Base-by-base conservation (phyloP, 2,797 vertebrate species). In the Etheostoma nigrum region DNA sequence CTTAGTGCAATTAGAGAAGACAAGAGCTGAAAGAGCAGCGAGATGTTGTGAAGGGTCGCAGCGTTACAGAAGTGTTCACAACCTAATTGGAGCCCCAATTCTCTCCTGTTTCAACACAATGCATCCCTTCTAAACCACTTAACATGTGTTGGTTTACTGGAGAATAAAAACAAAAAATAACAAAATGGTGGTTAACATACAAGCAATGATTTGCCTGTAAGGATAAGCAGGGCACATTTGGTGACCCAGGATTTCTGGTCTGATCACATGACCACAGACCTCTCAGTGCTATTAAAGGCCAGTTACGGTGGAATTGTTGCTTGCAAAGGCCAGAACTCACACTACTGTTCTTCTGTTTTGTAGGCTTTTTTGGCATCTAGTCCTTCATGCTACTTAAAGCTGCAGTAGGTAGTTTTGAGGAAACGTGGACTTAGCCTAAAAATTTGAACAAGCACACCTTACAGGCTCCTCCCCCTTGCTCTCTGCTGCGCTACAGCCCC, bases 1-100 rank as follows among this genome's bases (percentile, higher is more conserved):
- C 49, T 85, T 30, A 6, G 66, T 51, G 76, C 86, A 92, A 91
- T 88, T 90, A 90, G 68, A 74, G 68, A 71, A 76, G 81, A 84
- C 81, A 72, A 76, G 67, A 83, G 57, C 44, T 11, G 6, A 67
- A 78, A 54, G 76, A 87, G 60, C 74, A 63, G 66, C 0, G 40
- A 64, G 33, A 67, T 69, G 44, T 68, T 73, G 54, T 70, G 86
- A 85, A 90, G 83, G 84, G 82, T 87, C 64, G 44, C 53, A 6
- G 58, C 68, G 59, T 80, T 61, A 63, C 74, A 67, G 5, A 48
- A 76, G 65, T 76, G 66, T 79, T 57, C 54, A 45, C 42, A 69
- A 65, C 11, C 62, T 88, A 89, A 91, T 89, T 91, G 81, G 83
- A 79, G 36, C 44, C 7, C 18, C 2, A 6, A 25, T 64, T 76